Evolutionary conservation across 2,888 invertebrate species (phyloP).

Genomic region (Amphipyra tragopoginis): DNA sequence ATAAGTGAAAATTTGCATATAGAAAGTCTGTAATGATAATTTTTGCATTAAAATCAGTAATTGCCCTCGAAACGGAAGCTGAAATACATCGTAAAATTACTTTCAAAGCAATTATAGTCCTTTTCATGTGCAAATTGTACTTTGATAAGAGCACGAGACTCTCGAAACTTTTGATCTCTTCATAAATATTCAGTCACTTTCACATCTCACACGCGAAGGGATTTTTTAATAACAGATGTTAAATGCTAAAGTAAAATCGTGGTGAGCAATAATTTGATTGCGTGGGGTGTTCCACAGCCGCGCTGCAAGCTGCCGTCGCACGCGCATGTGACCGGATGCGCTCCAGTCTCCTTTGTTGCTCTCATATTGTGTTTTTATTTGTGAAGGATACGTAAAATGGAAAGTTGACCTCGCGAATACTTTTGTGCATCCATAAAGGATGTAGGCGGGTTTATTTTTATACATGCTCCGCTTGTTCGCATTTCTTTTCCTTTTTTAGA

Average conservation of each 20-base stretch:
- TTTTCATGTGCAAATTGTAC: conserved; percentile 72
- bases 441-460: conserved; percentile 59
- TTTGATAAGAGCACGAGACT: conserved; percentile 69
- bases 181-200: conserved; percentile 85
- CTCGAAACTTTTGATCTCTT: conserved; percentile 74
- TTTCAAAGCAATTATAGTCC: conserved; percentile 79
- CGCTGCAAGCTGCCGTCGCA: conserved; percentile 4
- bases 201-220: conserved; percentile 76
- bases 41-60: conserved; percentile 66
- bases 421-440: conserved; percentile 62
- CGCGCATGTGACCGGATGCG: conserved; percentile 64
- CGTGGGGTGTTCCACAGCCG: conserved; percentile 59
- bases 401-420: conserved; percentile 76
- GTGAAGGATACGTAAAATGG: conserved; percentile 75
- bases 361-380: conserved; percentile 77
- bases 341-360: conserved; percentile 69
- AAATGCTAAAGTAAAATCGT: conserved; percentile 63
- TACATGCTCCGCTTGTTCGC: conserved; percentile 50
- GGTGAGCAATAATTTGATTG: conserved; percentile 62
- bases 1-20: conserved; percentile 71
- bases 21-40: conserved; percentile 72
- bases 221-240: conserved; percentile 64
- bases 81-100: conserved; percentile 74
- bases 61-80: conserved; percentile 65
- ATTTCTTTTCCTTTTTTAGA: conserved; percentile 54